phyloP scores from a whole-genome alignment of 2,113 vertebrate genomes.

The Erpornis zantholeuca region DNA sequence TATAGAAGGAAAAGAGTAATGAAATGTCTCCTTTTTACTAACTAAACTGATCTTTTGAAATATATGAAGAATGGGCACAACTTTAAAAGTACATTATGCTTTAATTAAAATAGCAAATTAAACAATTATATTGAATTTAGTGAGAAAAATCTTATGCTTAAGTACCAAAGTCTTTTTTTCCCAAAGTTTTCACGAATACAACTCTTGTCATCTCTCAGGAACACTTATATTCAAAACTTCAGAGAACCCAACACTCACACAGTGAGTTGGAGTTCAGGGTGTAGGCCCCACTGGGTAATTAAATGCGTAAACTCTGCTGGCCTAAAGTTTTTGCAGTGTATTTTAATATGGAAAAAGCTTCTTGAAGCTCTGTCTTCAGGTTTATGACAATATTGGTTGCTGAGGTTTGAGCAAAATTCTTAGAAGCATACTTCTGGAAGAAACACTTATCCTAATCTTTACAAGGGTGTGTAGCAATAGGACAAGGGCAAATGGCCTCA shows the following conservation, averaged over 20 bases:
- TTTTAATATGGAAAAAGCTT: not conserved
- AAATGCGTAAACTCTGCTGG: not conserved
- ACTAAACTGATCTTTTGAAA: not conserved
- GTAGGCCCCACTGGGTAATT: not conserved
- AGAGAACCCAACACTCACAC: not conserved
- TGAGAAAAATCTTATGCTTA: not conserved
- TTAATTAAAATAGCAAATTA: not conserved
- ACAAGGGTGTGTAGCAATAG: not conserved
- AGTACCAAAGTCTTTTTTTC: not conserved
- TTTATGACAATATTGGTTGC: not conserved
- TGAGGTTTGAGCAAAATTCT: not conserved
- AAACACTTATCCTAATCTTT: fast-evolving
- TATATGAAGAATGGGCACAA: not conserved
- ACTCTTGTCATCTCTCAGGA: not conserved
- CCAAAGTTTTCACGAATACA: not conserved
- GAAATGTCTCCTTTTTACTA: not conserved
- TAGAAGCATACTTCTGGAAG: not conserved
- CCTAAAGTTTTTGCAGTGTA: not conserved
- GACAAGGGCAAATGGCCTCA: not conserved
- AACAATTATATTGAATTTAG: not conserved
- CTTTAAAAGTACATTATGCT: not conserved
- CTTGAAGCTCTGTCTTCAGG: not conserved
- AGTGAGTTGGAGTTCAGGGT: not conserved
- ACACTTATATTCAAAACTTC: not conserved
- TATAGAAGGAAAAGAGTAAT: not conserved